phyloP scores from a whole-genome alignment of 2,797 vertebrate genomes.

The Myotis vivesi region DNA sequence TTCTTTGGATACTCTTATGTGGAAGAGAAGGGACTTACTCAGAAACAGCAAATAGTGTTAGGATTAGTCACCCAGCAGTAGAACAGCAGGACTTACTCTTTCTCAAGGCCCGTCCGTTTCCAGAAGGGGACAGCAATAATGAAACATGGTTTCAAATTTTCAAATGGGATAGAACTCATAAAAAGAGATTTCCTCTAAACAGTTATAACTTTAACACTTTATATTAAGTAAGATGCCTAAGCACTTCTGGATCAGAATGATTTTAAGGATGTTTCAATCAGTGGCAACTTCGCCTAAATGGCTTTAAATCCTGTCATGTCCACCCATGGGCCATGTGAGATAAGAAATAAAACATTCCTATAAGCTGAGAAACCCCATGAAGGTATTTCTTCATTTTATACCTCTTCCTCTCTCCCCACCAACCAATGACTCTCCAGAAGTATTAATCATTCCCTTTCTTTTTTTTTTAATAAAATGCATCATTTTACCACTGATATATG shows the following conservation, averaged over 20 bases:
- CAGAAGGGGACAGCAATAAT: background rate
- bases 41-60: background rate
- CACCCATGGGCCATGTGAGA: background rate
- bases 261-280: background rate
- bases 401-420: background rate
- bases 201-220: background rate
- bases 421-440: background rate
- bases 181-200: background rate
- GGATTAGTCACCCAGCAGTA: background rate
- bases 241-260: background rate
- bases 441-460: background rate
- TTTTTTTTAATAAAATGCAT: background rate
- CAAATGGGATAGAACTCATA: background rate
- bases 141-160: conserved; percentile 27
- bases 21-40: background rate
- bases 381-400: background rate
- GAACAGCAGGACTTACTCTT: background rate
- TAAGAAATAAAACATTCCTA: background rate
- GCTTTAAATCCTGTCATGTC: background rate
- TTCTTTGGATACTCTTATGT: background rate
- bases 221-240: background rate
- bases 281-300: background rate
- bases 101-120: background rate
- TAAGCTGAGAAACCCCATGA: background rate
- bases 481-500: background rate